A percentile compares a stretch with the other conserved stretches of the same genome.
These are phyloP conservation scores for Nasonia giraulti DNA, from an alignment of 1,140 invertebrate species.

Conservation along the genomic window DNA sequence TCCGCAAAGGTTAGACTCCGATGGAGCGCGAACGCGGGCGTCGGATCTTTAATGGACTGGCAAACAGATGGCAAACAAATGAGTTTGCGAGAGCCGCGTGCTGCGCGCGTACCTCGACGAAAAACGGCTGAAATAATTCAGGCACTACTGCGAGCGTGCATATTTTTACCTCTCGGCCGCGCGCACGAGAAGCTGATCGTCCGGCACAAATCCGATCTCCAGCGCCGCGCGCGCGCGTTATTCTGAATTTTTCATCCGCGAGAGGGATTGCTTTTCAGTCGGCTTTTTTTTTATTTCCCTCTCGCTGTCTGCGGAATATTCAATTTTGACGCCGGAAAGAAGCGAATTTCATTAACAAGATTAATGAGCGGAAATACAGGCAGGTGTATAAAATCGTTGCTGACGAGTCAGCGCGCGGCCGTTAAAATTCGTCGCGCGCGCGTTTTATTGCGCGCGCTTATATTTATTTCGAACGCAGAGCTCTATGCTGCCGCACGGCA, in stretches of 20 bases:
- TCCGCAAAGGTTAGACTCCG: neutral
- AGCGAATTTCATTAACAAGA: no score
- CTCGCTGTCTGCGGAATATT: no score
- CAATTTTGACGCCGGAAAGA: no score
- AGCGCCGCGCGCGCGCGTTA: neutral
- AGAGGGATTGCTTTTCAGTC: no score
- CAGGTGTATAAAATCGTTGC: no score
- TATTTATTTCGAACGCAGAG: no score
- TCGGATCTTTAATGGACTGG: slow-evolving; percentile 42
- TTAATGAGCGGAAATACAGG: no score
- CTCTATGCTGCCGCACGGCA: neutral
- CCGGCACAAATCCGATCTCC: neutral
- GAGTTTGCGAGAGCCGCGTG: slow-evolving; percentile 22
- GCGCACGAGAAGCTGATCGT: neutral
- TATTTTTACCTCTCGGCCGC: slow-evolving; percentile 15
- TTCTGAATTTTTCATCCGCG: neutral
- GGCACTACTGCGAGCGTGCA: neutral
- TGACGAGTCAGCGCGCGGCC: no score
- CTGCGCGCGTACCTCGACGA: neutral
- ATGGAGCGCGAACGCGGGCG: neutral
- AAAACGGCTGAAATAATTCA: slow-evolving; percentile 56
- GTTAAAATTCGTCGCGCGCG: no score
- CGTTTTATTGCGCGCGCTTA: no score
- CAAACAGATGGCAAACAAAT: slow-evolving; percentile 45
- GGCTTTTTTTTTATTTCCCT: no score